Evolutionary conservation across 2,113 vertebrate species (phyloP).

Genomic region (Psammodynastes pulverulentus): DNA sequence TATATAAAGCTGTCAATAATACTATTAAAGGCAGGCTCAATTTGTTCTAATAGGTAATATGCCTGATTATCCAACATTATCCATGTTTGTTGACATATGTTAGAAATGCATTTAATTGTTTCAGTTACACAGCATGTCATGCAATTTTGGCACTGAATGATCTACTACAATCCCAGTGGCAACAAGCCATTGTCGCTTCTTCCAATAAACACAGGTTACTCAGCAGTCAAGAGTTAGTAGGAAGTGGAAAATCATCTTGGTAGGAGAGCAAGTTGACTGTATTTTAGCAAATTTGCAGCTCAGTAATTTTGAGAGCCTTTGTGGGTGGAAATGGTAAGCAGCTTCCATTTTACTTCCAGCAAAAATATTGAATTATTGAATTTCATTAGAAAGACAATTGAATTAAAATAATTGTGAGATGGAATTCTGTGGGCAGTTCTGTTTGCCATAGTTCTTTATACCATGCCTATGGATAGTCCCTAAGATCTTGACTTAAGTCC

Average conservation of each 20-base stretch:
- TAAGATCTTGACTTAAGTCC: not conserved
- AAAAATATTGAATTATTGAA: not conserved
- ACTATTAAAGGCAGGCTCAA: not conserved
- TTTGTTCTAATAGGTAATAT: not conserved
- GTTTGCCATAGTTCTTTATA: not conserved
- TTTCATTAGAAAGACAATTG: not conserved
- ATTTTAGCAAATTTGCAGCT: not conserved
- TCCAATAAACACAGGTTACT: not conserved
- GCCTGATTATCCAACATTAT: not conserved
- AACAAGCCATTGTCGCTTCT: not conserved
- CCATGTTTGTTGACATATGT: not conserved
- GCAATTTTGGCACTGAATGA: not conserved
- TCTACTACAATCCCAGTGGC: not conserved
- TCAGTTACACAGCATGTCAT: not conserved
- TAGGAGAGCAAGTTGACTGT: not conserved
- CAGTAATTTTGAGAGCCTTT: not conserved
- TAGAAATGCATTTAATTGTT: not conserved
- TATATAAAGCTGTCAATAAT: not conserved
- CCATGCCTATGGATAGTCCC: not conserved
- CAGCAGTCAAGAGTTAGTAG: not conserved
- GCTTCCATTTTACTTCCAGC: not conserved
- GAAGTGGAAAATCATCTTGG: not conserved
- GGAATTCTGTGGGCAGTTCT: not conserved
- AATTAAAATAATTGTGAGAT: not conserved
- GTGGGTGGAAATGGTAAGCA: not conserved